These are phyloP conservation scores for Myotis myotis DNA, from an alignment of 2,797 vertebrate genomes.

Conservation along the genomic window DNA sequence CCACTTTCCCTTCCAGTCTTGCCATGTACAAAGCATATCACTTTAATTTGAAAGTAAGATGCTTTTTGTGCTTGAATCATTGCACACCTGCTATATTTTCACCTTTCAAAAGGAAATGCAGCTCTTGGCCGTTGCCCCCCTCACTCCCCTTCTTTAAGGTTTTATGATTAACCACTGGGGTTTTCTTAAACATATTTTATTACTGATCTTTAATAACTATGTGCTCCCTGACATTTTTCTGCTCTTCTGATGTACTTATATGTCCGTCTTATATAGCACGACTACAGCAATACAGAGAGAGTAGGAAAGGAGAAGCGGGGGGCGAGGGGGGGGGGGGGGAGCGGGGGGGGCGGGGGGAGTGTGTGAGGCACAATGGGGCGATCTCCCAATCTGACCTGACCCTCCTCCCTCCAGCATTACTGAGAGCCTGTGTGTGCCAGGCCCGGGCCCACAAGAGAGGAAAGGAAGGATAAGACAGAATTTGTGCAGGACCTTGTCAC, in stretches of 20 bases:
- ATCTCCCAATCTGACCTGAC: not conserved
- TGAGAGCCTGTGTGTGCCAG: not conserved
- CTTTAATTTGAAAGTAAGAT: not conserved
- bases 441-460: accelerated
- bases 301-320: too few species aligned
- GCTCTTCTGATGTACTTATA: too few species aligned
- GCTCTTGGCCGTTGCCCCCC: not conserved
- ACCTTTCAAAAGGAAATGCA: not conserved
- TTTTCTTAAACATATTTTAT: not conserved
- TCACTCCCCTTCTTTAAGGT: not conserved
- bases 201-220: not conserved
- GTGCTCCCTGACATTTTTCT: too few species aligned
- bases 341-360: not conserved
- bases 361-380: accelerated
- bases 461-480: accelerated
- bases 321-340: too few species aligned
- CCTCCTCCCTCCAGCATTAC: not conserved
- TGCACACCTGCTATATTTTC: accelerated
- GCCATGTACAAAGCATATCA: not conserved
- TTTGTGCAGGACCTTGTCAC: not conserved
- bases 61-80: not conserved
- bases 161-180: not conserved
- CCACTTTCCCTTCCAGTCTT: too few species aligned
- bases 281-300: accelerated
- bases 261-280: accelerated